A percentile compares a stretch with the other conserved stretches of the same genome.
Conservation (phyloP, 2,113 vertebrate genomes). For the Poeciliopsis retropinna region DNA sequence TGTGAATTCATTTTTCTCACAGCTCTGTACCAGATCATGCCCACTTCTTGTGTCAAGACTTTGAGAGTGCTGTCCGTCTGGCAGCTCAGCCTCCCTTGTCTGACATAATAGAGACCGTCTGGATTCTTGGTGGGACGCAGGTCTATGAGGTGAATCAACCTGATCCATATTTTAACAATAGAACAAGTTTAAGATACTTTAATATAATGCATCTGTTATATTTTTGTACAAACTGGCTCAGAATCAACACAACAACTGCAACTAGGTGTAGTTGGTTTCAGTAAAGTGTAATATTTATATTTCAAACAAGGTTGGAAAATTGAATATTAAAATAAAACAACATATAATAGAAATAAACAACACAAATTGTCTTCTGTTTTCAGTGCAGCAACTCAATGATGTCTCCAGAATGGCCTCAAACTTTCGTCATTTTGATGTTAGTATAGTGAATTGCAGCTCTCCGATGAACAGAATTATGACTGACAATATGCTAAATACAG, state of each 20-base stretch:
- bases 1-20: constrained; percentile 2
- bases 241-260: too few species aligned
- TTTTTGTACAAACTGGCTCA: too few species aligned
- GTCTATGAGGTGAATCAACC: constrained; percentile 74
- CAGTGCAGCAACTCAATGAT: background rate
- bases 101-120: constrained; percentile 80
- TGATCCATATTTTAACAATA: background rate
- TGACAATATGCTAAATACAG: background rate
- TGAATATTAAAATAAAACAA: too few species aligned
- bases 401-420: background rate
- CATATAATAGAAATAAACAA: too few species aligned
- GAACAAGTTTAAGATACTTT: too few species aligned
- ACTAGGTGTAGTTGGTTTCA: too few species aligned
- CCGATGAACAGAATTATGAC: background rate
- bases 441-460: background rate
- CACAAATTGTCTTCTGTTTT: too few species aligned
- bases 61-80: constrained; percentile 64
- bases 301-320: too few species aligned
- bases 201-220: too few species aligned
- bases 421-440: background rate
- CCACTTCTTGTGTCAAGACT: constrained; percentile 75
- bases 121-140: constrained; percentile 77
- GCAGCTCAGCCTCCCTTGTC: constrained; percentile 54
- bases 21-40: constrained; percentile 74
- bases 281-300: too few species aligned